phyloP scores from a whole-genome alignment of 2,113 vertebrate genomes.

The Zapus hudsonius region DNA sequence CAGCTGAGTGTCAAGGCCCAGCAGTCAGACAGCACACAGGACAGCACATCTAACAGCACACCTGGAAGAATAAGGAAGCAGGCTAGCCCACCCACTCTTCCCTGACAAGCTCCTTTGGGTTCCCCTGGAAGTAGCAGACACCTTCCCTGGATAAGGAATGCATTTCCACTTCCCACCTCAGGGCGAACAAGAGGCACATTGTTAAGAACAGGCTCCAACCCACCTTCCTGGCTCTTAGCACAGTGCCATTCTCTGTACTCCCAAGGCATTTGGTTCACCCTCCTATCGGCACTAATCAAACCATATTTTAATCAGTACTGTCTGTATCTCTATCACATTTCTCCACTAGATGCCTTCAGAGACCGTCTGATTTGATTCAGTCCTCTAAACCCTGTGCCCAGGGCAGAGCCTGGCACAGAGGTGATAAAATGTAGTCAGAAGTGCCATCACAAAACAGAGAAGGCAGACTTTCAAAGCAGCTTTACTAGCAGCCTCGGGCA shows the following conservation, averaged over 20 bases:
- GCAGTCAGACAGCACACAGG: not conserved
- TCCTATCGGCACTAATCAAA: not conserved
- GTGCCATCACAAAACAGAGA: not conserved
- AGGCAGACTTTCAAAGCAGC: not conserved
- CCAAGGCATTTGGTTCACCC: not conserved
- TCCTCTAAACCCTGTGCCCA: not conserved
- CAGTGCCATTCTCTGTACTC: not conserved
- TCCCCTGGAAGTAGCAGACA: not conserved
- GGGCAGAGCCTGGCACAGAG: constrained; percentile 15
- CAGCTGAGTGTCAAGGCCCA: not conserved
- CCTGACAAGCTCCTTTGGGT: not conserved
- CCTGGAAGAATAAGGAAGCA: fast-evolving
- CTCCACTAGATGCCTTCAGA: not conserved
- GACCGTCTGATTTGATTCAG: not conserved
- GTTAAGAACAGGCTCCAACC: not conserved
- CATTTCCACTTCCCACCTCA: not conserved
- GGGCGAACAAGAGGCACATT: not conserved
- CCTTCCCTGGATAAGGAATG: not conserved
- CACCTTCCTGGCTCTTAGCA: not conserved
- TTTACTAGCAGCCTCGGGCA: not conserved
- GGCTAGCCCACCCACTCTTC: not conserved
- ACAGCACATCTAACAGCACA: not conserved
- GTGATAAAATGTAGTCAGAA: not conserved
- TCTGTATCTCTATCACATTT: not conserved
- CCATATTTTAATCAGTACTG: not conserved